Percentiles rank a stretch among this genome's conserved stretches.
Evolutionary conservation across 1,140 invertebrate genomes (phyloP).

Genomic region (Macrobrachium rosenbergii): DNA sequence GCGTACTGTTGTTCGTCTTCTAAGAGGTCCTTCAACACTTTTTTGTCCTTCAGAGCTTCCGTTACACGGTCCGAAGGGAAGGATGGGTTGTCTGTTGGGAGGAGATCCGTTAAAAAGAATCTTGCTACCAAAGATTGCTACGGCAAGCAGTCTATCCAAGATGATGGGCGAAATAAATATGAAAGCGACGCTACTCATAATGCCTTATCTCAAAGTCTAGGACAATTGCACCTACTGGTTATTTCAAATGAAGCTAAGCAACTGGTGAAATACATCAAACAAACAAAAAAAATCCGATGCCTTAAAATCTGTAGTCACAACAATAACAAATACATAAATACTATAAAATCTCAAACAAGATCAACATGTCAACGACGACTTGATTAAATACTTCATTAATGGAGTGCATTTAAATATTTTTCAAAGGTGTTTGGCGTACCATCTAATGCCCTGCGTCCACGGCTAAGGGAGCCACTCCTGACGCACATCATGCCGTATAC

Average conservation of each 20-base stretch:
- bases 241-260: no score
- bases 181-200: no score
- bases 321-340: no score
- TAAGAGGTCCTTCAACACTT: constrained; percentile 29
- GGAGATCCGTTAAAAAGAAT: not conserved
- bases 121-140: not conserved
- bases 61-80: constrained; percentile 36
- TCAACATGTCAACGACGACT: no score
- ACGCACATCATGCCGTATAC: constrained; percentile 94
- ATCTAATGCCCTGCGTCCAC: constrained; percentile 23
- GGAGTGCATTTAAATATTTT: not conserved
- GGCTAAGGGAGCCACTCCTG: constrained; percentile 47
- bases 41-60: constrained; percentile 30
- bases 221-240: no score
- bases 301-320: no score
- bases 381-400: not conserved
- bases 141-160: no score
- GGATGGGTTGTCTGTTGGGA: not conserved
- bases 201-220: no score
- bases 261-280: no score
- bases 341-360: no score
- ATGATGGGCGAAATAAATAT: no score
- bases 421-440: constrained; percentile 27
- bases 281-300: no score
- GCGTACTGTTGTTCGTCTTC: not conserved